Conservation (phyloP, 2,113 vertebrate genomes). For the Xiphophorus hellerii region DNA sequence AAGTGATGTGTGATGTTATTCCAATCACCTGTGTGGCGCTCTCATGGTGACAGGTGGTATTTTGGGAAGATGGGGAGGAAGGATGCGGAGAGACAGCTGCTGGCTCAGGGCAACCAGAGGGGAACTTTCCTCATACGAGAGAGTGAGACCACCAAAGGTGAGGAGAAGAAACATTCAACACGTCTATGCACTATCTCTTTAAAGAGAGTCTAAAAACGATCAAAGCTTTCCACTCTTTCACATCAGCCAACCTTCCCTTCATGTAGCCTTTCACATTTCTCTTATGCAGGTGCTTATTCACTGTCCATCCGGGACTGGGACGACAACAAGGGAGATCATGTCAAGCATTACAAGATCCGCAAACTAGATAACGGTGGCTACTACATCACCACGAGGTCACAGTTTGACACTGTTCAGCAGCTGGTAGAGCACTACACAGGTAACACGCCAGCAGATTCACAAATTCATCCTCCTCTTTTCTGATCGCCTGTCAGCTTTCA, state of each 20-base stretch:
- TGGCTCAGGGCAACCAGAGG: slow-evolving; percentile 84
- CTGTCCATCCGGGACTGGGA: slow-evolving; percentile 97
- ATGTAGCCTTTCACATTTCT: not conserved
- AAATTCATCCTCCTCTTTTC: not conserved
- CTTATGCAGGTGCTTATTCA: slow-evolving; percentile 88
- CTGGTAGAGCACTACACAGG: slow-evolving; percentile 94
- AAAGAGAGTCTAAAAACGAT: not conserved
- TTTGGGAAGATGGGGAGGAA: slow-evolving; percentile 95
- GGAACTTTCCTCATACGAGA: slow-evolving; percentile 94
- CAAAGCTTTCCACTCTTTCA: not conserved
- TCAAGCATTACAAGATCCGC: slow-evolving; percentile 99
- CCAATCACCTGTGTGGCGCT: slow-evolving; percentile 49
- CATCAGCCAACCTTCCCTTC: not conserved
- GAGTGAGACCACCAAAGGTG: slow-evolving; percentile 95
- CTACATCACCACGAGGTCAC: slow-evolving; percentile 96
- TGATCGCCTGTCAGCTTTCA: not conserved
- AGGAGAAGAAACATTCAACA: slow-evolving; percentile 5
- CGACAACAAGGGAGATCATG: slow-evolving; percentile 89
- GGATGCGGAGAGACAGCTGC: slow-evolving; percentile 90
- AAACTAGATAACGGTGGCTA: slow-evolving; percentile 95
- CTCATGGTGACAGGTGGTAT: slow-evolving; percentile 87
- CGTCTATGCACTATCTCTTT: not conserved
- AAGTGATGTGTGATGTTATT: slow-evolving; percentile 19
- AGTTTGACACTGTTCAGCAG: slow-evolving; percentile 89
- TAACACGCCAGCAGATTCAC: slow-evolving; percentile 55